Evolutionary conservation across 1,140 invertebrate species (phyloP).

Genomic region (Sitophilus oryzae): DNA sequence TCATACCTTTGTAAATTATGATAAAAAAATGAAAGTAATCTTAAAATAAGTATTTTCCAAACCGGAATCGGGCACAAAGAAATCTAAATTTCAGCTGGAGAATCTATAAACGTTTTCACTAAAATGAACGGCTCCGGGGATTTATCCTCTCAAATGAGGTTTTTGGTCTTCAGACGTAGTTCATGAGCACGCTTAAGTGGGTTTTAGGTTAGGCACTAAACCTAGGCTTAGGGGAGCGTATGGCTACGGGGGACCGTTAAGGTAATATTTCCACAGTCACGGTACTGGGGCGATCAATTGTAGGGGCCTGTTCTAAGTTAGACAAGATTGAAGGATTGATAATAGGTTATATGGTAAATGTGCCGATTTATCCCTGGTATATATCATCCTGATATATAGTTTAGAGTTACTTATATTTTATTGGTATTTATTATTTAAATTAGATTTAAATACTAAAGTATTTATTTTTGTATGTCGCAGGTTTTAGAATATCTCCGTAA

Average conservation of each 20-base stretch:
- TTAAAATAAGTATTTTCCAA: background rate
- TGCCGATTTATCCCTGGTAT: too few species aligned
- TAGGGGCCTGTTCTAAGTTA: background rate
- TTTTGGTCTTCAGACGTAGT: slow-evolving; percentile 7
- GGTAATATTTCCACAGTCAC: background rate
- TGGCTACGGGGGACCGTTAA: background rate
- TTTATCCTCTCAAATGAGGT: slow-evolving; percentile 12
- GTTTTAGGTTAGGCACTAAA: slow-evolving; percentile 1
- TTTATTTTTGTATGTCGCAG: too few species aligned
- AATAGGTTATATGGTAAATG: too few species aligned
- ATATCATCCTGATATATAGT: too few species aligned
- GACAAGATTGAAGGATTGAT: too few species aligned
- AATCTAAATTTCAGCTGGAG: background rate
- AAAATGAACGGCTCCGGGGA: slow-evolving; percentile 7
- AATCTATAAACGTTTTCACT: background rate
- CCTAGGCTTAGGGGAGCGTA: background rate
- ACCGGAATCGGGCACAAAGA: background rate
- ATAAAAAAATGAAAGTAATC: background rate
- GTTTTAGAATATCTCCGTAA: too few species aligned
- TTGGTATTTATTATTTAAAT: too few species aligned
- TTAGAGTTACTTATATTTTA: too few species aligned
- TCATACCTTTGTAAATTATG: background rate
- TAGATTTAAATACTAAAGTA: too few species aligned
- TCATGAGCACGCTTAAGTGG: slow-evolving; percentile 12
- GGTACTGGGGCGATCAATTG: background rate